Base-by-base conservation (phyloP, 2,113 vertebrate species). In the Aspiorhynchus laticeps region DNA sequence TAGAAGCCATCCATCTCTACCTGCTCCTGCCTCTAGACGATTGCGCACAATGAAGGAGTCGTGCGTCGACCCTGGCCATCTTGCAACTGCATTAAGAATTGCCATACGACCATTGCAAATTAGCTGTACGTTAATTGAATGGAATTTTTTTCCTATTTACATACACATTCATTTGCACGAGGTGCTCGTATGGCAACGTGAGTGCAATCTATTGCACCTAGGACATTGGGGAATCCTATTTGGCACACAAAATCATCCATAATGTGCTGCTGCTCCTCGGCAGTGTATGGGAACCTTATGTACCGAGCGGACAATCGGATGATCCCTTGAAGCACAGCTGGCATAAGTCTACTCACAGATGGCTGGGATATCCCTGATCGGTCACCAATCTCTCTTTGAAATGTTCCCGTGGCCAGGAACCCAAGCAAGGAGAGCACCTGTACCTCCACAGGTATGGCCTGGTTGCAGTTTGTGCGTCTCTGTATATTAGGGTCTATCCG, bases 351-450 rank as follows among this genome's bases (percentile, higher is more conserved):
- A 28, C 10, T 67, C 26, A 67, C 63, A 11, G 26, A 67, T 28
- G 63, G 63, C 63, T 31, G 63, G 12, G 63, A 67, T 67, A 67
- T 31, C 15, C 63, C 9, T 67, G 4, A 31, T 7, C 5, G 11
- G 63, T 67, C 26, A 31, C 63, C 63, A 67, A 31, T 31, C 26
- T 67, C 63, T 67, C n/a, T 67, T 67, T 67, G 26, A 46, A 76
- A 76, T 43, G 36, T 41, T 76, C 36, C 73, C 41, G 24, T 46
- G n/a, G 74, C 74, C 5, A 77, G 38, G 38, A 77, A 77, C 74
- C 21, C 38, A 77, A 46, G 74, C 19, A 77, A 2, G 33, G 33
- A 46, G 17, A 75, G n/a, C 38, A 77, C 21, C 12, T 76, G 73
- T 26, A 76, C 33, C 36, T 77, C 74, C 21, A 46, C 38, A 2